phyloP scores from a whole-genome alignment of 2,113 vertebrate species.

The Agapornis roseicollis region DNA sequence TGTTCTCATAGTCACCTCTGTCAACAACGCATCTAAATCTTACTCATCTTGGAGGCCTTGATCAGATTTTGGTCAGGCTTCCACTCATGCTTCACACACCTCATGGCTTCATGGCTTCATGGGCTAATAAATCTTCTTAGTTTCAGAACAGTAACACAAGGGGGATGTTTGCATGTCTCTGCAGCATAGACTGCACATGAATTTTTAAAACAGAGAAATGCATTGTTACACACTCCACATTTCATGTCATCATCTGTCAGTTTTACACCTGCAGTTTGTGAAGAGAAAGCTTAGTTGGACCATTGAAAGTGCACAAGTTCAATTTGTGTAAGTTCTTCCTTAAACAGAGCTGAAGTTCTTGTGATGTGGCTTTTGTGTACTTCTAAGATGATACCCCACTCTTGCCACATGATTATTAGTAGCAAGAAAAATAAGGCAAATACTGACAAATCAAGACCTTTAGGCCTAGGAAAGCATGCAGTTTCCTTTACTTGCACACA shows the following conservation, averaged over 20 bases:
- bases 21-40: neutral
- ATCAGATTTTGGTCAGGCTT: neutral
- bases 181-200: neutral
- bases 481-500: neutral
- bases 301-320: neutral
- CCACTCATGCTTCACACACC: neutral
- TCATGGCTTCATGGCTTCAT: neutral
- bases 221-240: neutral
- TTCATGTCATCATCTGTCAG: neutral
- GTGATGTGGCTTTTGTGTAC: neutral
- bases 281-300: neutral
- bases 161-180: neutral
- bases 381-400: neutral
- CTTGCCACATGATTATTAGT: neutral
- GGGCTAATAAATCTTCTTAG: neutral
- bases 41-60: neutral
- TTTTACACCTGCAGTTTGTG: neutral
- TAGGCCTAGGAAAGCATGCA: neutral
- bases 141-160: neutral
- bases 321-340: neutral
- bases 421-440: neutral
- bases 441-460: neutral
- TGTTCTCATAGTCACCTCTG: neutral
- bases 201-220: neutral
- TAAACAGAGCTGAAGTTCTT: neutral